Percentiles rank a stretch among this genome's conserved stretches.
These are phyloP conservation scores for Acholoe squamosa DNA, from an alignment of 2,888 invertebrate genomes.

Conservation along the genomic window DNA sequence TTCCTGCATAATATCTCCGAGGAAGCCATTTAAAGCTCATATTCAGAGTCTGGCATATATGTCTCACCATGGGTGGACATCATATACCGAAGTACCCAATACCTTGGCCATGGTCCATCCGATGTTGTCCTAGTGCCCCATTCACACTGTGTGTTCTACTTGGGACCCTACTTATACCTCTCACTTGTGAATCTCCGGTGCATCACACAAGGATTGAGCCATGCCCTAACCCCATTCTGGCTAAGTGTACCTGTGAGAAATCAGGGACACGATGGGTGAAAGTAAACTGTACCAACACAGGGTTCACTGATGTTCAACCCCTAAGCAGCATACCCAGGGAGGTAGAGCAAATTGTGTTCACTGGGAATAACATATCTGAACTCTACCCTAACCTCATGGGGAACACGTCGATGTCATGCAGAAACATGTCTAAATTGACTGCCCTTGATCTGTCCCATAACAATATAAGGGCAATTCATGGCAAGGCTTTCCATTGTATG, in stretches of 20 bases:
- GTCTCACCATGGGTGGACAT: not conserved
- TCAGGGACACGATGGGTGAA: not conserved
- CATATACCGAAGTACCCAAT: not conserved
- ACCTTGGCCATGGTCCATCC: not conserved
- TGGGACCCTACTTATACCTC: not conserved
- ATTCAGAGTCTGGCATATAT: not conserved
- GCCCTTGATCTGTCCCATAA: not conserved
- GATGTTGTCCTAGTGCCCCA: not conserved
- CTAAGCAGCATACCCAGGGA: not conserved
- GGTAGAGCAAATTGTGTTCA: slow-evolving; percentile 19
- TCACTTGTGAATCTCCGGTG: slow-evolving; percentile 19
- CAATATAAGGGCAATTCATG: not conserved
- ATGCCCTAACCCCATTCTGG: not conserved
- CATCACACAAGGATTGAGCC: not conserved
- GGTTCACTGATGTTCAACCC: not conserved
- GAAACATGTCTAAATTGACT: not conserved
- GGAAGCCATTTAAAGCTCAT: not conserved
- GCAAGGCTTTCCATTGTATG: slow-evolving; percentile 54
- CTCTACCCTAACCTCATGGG: slow-evolving; percentile 22
- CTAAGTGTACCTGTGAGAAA: slow-evolving; percentile 24
- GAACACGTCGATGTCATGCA: not conserved
- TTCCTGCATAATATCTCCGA: not conserved
- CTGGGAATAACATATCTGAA: slow-evolving; percentile 25
- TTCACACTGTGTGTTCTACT: slow-evolving; percentile 6
- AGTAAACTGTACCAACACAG: slow-evolving; percentile 42